Evolutionary conservation across 1,140 invertebrate genomes (phyloP), one percentile per base, ranked within the genome.

Genomic region (Atta texana): DNA sequence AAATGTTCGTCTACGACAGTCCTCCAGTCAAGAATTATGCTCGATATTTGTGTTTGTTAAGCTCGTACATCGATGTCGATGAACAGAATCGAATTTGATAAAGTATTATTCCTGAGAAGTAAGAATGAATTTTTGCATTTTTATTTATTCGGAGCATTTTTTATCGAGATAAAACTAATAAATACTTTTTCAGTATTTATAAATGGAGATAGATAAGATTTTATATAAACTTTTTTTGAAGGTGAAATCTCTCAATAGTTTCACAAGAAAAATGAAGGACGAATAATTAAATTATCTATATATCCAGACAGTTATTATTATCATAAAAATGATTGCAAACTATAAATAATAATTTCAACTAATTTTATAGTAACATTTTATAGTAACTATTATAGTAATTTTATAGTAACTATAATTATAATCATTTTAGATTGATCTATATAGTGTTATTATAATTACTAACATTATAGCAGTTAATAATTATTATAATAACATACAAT

Each of bases 1-100:
- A 90, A 92, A 92, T 85, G 80, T 75, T 75, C 69, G 57, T 69
- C 69, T 63, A 82, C 39, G 63, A 71, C 64, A 85, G 28, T 80
- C 61, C 64, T 57, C 75, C 61, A 18, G 63, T 39, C 39, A 39
- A 66, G 66, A 76, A 69, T 87, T 82, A 69, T 76, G 31, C 80
- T 59, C 66, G 31, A 75, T 59, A 61, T 61, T 81, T 63, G 51
- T 28, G 75, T 31, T 69, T 61, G 51, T 86, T 81, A 81, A 81
- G 24, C 24, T 53, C 14, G 21, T 14, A 24, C 14, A 21, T 4
- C 74, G 61, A 68, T 24, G 14, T 6, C 21, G 10, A 51, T 28
- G 28, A 75, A 2, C 8, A 61, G 14, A 61, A 61, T 51, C 24
- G 53, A 68, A 28, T 55, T n/a, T 14, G 63, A 68, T 68, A 24